phyloP scores from a whole-genome alignment of 2,888 invertebrate genomes.

The Spodoptera picta region DNA sequence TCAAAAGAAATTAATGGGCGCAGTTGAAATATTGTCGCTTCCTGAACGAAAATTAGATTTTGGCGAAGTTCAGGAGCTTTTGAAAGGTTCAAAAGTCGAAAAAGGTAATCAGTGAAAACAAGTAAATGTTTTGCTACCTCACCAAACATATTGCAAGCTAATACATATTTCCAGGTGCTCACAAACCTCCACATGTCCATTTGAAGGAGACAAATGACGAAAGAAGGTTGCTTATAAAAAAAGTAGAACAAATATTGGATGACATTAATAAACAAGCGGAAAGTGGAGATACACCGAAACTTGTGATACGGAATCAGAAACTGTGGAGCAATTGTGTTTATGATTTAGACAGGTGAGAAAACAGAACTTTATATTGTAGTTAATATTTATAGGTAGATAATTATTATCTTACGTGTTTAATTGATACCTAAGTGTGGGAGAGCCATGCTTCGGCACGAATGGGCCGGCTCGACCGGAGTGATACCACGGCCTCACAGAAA shows the following conservation, averaged over 20 bases:
- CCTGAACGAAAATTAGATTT: constrained; percentile 80
- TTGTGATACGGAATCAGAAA: constrained; percentile 80
- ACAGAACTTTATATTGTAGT: background rate
- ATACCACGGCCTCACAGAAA: too few relatives aligned
- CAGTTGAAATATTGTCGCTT: constrained; percentile 57
- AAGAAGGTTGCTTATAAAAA: constrained; percentile 71
- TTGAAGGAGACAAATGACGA: constrained; percentile 64
- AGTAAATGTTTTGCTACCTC: too few relatives aligned
- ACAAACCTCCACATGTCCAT: constrained; percentile 55
- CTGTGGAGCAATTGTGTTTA: constrained; percentile 88
- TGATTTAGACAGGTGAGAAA: constrained; percentile 82
- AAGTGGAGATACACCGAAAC: constrained; percentile 73
- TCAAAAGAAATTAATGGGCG: constrained; percentile 48
- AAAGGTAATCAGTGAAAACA: constrained; percentile 50
- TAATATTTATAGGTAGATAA: too few relatives aligned
- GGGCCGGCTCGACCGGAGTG: too few relatives aligned
- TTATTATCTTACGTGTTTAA: too few relatives aligned
- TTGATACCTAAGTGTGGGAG: too few relatives aligned
- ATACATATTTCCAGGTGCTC: constrained; percentile 45
- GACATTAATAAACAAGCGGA: constrained; percentile 79
- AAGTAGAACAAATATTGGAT: constrained; percentile 81
- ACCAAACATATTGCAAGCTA: background rate
- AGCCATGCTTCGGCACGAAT: too few relatives aligned
- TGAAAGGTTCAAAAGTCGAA: constrained; percentile 58
- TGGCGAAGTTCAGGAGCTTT: constrained; percentile 73